A percentile compares a stretch with the other conserved stretches of the same genome.
These are phyloP conservation scores for Nannobrachium achirus DNA, from an alignment of 2,113 vertebrate species.

Conservation along the genomic window DNA sequence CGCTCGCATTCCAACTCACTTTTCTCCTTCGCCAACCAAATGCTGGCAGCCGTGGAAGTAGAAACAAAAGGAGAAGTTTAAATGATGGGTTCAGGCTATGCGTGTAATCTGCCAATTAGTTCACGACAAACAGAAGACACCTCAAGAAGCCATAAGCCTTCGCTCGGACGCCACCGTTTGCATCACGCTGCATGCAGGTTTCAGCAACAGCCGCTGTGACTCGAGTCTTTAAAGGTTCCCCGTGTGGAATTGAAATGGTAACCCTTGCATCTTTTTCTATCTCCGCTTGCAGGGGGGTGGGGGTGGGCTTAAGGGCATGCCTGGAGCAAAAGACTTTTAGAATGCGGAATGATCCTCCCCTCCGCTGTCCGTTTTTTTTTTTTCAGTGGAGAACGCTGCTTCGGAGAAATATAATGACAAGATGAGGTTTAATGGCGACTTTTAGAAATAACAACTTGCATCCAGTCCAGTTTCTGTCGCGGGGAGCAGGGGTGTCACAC, in stretches of 20 bases:
- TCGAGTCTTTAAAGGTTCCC: constrained; percentile 45
- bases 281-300: constrained; percentile 41
- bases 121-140: neutral
- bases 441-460: constrained; percentile 60
- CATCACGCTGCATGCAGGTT: constrained; percentile 17
- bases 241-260: constrained; percentile 33
- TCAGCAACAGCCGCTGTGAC: constrained; percentile 27
- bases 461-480: too few species aligned
- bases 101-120: neutral
- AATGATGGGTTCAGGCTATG: constrained; percentile 1
- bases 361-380: neutral
- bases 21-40: constrained; percentile 2
- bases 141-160: neutral
- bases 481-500: too few species aligned
- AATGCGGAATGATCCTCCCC: constrained; percentile 55
- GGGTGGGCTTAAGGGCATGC: constrained; percentile 19
- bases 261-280: constrained; percentile 42
- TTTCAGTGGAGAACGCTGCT: constrained; percentile 43
- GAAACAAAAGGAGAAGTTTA: constrained; percentile 21
- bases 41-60: constrained; percentile 7
- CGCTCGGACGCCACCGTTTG: neutral
- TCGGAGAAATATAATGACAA: constrained; percentile 67
- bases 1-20: constrained; percentile 6
- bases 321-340: constrained; percentile 54
- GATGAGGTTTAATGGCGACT: constrained; percentile 72